Evolutionary conservation across 2,113 vertebrate species (phyloP).

Genomic region (Leuciscus idus): DNA sequence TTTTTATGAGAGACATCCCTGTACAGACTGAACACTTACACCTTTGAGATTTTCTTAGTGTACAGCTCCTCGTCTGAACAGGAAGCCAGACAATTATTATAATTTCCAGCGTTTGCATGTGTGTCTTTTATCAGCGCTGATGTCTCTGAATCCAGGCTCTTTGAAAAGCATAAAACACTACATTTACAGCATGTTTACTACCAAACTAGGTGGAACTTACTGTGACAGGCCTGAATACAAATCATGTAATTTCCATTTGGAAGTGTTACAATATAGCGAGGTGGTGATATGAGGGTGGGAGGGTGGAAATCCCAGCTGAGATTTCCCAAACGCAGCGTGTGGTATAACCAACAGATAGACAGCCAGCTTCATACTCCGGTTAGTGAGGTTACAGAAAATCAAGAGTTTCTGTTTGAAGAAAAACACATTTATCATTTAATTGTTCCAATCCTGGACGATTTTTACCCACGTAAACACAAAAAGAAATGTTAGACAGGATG

Average conservation of each 20-base stretch:
- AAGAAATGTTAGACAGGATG: neutral
- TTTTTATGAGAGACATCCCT: neutral
- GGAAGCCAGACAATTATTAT: conserved; percentile 6
- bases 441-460: neutral
- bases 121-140: neutral
- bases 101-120: neutral
- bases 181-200: neutral
- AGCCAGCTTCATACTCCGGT: neutral
- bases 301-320: conserved; percentile 22
- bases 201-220: conserved; percentile 7
- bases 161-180: neutral
- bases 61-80: neutral
- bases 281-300: conserved; percentile 3
- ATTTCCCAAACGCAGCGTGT: neutral
- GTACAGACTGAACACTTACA: neutral
- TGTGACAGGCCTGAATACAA: neutral
- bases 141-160: neutral
- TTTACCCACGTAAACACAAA: neutral
- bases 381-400: neutral
- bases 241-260: neutral
- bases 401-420: neutral
- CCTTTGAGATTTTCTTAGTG: neutral
- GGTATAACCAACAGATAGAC: neutral
- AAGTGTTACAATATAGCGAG: neutral
- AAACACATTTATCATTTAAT: neutral